phyloP scores from a whole-genome alignment of 2,113 vertebrate genomes.

The Tyto alba region DNA sequence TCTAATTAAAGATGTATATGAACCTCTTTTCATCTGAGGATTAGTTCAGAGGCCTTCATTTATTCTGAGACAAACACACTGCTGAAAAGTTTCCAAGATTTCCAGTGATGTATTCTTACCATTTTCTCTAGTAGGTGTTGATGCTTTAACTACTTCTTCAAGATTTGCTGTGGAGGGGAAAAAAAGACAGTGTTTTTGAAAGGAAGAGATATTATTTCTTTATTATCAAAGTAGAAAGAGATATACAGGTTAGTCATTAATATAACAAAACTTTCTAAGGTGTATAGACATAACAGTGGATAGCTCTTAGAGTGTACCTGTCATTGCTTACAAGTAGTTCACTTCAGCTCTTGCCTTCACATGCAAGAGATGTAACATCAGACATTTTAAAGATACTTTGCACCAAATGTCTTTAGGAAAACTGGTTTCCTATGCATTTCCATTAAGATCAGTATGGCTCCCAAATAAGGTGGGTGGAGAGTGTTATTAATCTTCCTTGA shows the following conservation, averaged over 20 bases:
- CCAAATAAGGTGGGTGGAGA: neutral
- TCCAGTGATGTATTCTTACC: conserved; percentile 40
- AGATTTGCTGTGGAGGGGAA: neutral
- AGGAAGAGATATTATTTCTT: neutral
- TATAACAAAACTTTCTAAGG: neutral
- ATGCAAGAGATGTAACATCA: neutral
- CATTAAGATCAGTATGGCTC: neutral
- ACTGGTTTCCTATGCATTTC: neutral
- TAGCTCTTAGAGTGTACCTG: neutral
- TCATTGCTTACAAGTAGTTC: neutral
- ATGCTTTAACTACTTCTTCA: conserved; percentile 34
- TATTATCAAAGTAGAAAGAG: neutral
- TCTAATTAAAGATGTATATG: conserved; percentile 77
- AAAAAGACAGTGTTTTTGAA: neutral
- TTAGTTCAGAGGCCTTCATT: conserved; percentile 69
- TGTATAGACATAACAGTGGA: neutral
- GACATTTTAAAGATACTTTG: neutral
- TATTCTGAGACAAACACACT: conserved; percentile 56
- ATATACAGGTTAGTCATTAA: neutral
- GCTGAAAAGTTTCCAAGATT: conserved; percentile 65
- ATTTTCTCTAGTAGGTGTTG: conserved; percentile 54
- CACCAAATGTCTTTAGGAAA: neutral
- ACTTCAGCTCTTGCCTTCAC: neutral
- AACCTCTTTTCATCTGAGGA: conserved; percentile 73
- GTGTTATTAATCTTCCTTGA: neutral